These are phyloP conservation scores for Labia minor DNA, from an alignment of 2,888 invertebrate species.

Conservation along the genomic window DNA sequence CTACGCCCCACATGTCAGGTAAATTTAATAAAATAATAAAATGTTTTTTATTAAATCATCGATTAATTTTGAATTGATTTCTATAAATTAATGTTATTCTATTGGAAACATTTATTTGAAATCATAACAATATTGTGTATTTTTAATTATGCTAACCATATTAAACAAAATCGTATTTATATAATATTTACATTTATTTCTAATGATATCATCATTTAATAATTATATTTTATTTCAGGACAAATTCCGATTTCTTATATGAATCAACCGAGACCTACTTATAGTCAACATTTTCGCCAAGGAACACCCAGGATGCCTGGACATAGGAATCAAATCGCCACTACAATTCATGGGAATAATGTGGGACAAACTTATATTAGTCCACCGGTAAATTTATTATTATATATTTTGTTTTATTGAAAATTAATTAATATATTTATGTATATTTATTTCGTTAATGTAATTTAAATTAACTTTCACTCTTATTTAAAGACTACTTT, in stretches of 20 bases:
- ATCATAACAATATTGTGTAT: no score
- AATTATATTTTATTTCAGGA: background rate
- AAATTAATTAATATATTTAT: background rate
- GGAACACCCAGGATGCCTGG: constrained; percentile 22
- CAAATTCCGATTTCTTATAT: background rate
- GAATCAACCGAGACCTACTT: background rate
- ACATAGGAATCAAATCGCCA: constrained; percentile 23
- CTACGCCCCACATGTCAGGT: background rate
- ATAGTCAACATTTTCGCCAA: background rate
- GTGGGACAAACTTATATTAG: background rate
- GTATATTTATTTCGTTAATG: background rate
- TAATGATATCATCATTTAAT: no score
- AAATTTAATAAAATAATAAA: no score
- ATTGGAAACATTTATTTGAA: no score
- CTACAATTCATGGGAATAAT: background rate
- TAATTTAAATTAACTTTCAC: background rate
- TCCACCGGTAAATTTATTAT: background rate
- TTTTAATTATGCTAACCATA: no score
- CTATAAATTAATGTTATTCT: no score
- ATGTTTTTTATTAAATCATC: no score
- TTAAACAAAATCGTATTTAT: no score
- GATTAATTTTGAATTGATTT: no score
- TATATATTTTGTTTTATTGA: background rate
- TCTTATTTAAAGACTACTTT: background rate
- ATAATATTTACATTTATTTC: no score